These are phyloP conservation scores for Episyrphus balteatus DNA, from an alignment of 1,140 invertebrate species.

Conservation along the genomic window DNA sequence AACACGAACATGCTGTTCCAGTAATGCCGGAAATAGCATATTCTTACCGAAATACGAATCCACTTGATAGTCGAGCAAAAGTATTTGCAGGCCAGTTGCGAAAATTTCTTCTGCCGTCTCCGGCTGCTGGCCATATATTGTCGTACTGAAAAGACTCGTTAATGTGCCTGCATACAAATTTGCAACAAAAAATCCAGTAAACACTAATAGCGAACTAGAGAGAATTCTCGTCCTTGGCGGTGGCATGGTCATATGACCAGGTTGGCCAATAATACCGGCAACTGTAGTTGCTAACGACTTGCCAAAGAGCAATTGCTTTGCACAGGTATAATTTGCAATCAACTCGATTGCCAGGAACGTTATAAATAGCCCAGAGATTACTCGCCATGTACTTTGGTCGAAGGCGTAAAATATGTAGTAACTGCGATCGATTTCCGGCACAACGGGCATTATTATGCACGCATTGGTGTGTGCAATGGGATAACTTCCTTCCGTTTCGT, in stretches of 20 bases:
- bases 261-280: no score
- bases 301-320: no score
- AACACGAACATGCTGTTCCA: neutral
- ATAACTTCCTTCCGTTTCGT: constrained; percentile 1
- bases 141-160: constrained; percentile 1
- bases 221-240: no score
- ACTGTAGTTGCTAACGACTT: no score
- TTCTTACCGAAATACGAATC: constrained; percentile 1
- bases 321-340: no score
- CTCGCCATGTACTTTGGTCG: neutral
- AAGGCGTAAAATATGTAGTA: neutral
- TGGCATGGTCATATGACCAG: no score
- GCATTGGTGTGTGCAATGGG: constrained; percentile 2
- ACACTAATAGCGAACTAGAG: neutral
- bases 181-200: neutral
- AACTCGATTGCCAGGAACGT: no score
- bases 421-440: constrained; percentile 1
- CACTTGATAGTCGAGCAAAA: neutral
- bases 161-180: neutral
- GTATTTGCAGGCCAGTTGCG: neutral
- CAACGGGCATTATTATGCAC: constrained; percentile 4
- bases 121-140: constrained; percentile 1
- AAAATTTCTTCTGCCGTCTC: neutral
- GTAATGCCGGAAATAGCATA: neutral
- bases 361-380: neutral